These are phyloP conservation scores for Cuniculus paca DNA, from an alignment of 2,797 vertebrate species.

Conservation along the genomic window DNA sequence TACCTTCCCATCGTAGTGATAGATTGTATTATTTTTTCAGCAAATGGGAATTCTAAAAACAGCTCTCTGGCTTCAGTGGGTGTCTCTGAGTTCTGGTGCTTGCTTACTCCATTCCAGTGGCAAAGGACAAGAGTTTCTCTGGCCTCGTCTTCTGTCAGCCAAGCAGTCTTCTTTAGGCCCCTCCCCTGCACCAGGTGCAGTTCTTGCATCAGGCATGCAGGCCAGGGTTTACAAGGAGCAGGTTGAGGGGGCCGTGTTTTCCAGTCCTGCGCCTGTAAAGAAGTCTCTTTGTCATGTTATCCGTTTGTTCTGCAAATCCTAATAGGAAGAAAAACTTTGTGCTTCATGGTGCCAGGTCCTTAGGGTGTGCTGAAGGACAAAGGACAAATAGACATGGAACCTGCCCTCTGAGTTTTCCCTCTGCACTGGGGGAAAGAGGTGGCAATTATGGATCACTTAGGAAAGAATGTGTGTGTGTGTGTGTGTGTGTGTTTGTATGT, in stretches of 20 bases:
- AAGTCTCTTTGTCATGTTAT: neutral
- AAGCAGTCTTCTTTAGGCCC: neutral
- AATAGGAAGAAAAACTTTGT: neutral
- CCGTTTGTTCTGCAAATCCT: neutral
- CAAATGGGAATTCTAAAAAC: neutral
- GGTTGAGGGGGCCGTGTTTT: neutral
- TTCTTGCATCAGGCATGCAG: neutral
- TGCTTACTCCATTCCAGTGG: neutral
- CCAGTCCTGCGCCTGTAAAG: neutral
- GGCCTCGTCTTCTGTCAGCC: neutral
- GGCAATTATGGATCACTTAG: neutral
- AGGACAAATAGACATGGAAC: neutral
- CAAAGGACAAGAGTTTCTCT: neutral
- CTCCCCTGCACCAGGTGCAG: neutral
- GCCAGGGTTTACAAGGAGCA: neutral
- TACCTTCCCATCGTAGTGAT: neutral
- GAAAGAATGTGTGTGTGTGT: neutral
- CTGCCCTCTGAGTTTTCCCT: neutral
- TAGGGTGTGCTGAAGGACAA: neutral
- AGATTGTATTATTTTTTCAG: neutral
- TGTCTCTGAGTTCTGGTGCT: neutral
- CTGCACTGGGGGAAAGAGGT: neutral
- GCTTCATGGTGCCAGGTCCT: neutral
- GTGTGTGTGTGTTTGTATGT: rapidly evolving
- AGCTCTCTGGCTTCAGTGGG: neutral